Conservation (phyloP, 1,140 invertebrate species). For the Globodera rostochiensis region DNA sequence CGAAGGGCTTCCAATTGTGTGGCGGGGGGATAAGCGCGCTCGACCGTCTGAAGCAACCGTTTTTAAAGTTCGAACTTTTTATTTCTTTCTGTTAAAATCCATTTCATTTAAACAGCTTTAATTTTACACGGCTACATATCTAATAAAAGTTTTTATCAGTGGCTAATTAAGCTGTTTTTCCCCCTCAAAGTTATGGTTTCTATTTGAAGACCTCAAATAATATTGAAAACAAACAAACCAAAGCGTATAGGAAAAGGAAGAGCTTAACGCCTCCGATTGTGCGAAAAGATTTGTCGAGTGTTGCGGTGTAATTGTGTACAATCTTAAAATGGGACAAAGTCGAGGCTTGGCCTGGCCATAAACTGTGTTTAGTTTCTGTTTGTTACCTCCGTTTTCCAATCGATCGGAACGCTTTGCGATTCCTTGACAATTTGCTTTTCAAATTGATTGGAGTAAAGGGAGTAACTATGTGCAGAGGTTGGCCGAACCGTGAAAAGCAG, state of each 20-base stretch:
- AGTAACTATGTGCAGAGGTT: constrained; percentile 38
- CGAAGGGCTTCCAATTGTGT: constrained; percentile 37
- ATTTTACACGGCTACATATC: not conserved
- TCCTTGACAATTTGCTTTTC: constrained; percentile 27
- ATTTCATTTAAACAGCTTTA: too few species aligned
- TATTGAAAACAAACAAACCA: constrained; percentile 40
- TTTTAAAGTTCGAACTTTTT: too few species aligned
- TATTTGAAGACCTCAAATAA: too few species aligned
- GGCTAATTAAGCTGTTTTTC: not conserved
- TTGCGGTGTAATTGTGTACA: constrained; percentile 10
- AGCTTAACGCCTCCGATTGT: constrained; percentile 48
- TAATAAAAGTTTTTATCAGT: constrained; percentile 1
- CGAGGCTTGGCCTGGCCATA: constrained; percentile 17
- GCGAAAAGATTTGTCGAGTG: constrained; percentile 42
- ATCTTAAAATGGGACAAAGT: constrained; percentile 33
- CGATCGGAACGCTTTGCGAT: constrained; percentile 13
- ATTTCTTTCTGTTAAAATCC: too few species aligned
- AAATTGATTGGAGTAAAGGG: constrained; percentile 27
- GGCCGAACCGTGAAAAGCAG: constrained; percentile 44
- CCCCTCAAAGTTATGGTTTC: too few species aligned
- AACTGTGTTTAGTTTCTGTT: constrained; percentile 45
- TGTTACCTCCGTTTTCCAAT: constrained; percentile 34
- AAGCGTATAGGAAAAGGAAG: constrained; percentile 48
- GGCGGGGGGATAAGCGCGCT: constrained; percentile 21
- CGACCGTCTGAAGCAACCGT: constrained; percentile 42